phyloP scores from a whole-genome alignment of 2,888 invertebrate species.

The Melipona beecheii region DNA sequence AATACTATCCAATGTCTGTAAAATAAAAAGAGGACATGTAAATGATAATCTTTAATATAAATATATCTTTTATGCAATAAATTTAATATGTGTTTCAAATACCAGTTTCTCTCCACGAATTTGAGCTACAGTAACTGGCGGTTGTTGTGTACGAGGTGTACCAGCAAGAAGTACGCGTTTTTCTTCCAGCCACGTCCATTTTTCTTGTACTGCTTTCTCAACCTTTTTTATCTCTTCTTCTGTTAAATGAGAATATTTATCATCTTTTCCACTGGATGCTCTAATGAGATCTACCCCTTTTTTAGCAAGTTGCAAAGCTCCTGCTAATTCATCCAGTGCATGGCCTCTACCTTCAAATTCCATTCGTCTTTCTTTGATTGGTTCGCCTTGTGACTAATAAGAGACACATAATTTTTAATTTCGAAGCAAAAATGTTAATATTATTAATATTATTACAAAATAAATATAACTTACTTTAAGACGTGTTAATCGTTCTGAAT shows the following conservation, averaged over 20 bases:
- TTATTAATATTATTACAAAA: neutral
- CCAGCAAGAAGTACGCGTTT: slow-evolving; percentile 88
- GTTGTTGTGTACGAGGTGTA: slow-evolving; percentile 89
- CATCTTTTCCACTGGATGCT: slow-evolving; percentile 85
- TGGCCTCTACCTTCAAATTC: slow-evolving; percentile 93
- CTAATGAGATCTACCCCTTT: slow-evolving; percentile 91
- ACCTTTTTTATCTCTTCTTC: slow-evolving; percentile 93
- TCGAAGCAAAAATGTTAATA: neutral
- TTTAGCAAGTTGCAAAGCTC: slow-evolving; percentile 91
- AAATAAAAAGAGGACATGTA: slow-evolving; percentile 22
- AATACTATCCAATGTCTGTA: slow-evolving; percentile 85
- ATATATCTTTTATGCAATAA: neutral
- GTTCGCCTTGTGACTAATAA: slow-evolving; percentile 91
- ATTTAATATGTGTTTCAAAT: slow-evolving; percentile 84
- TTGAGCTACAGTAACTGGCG: slow-evolving; percentile 91
- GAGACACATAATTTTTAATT: neutral
- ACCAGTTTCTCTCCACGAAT: slow-evolving; percentile 92
- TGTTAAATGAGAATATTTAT: slow-evolving; percentile 91
- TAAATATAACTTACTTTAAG: slow-evolving; percentile 73
- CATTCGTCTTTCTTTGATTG: slow-evolving; percentile 92
- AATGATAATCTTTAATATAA: neutral
- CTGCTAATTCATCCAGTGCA: slow-evolving; percentile 92
- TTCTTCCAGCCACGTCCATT: slow-evolving; percentile 90
- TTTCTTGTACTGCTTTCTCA: slow-evolving; percentile 88
- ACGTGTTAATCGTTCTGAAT: slow-evolving; percentile 80